Conservation (phyloP, 2,888 invertebrate genomes). For the Nipponacmea schrenckii region DNA sequence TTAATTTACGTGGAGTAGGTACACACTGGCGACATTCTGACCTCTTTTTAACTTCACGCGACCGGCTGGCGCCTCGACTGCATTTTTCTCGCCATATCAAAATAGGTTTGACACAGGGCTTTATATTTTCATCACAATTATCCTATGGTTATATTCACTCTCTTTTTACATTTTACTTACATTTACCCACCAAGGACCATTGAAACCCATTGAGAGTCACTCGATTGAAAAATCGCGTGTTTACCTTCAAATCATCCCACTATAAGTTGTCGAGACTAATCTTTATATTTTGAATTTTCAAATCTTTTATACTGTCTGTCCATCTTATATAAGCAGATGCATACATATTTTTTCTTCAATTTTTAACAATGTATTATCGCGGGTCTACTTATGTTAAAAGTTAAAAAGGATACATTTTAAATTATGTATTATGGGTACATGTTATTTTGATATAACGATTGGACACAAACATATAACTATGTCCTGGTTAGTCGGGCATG, state of each 20-base stretch:
- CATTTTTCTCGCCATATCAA: slow-evolving; percentile 4
- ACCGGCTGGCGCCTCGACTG: not conserved
- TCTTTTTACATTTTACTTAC: slow-evolving; percentile 6
- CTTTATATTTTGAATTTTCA: not conserved
- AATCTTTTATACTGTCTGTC: no score
- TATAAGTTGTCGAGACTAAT: not conserved
- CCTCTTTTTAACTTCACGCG: slow-evolving; percentile 8
- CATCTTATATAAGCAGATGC: no score
- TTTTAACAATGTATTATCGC: no score
- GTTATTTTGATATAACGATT: no score
- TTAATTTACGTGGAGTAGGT: slow-evolving; percentile 2
- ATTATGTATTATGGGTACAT: no score
- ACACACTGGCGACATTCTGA: slow-evolving; percentile 2
- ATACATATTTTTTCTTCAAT: no score
- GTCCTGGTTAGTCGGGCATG: no score
- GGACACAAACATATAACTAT: no score
- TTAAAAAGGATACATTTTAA: no score
- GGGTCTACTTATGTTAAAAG: no score
- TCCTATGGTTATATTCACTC: not conserved
- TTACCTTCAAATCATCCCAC: slow-evolving; percentile 1
- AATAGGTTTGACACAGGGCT: not conserved
- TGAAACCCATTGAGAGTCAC: slow-evolving; percentile 8
- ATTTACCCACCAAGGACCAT: not conserved
- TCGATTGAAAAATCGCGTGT: slow-evolving; percentile 14
- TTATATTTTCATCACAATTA: slow-evolving; percentile 5